phyloP scores from a whole-genome alignment of 2,797 vertebrate species.

The Scolopax bukidnonensis region DNA sequence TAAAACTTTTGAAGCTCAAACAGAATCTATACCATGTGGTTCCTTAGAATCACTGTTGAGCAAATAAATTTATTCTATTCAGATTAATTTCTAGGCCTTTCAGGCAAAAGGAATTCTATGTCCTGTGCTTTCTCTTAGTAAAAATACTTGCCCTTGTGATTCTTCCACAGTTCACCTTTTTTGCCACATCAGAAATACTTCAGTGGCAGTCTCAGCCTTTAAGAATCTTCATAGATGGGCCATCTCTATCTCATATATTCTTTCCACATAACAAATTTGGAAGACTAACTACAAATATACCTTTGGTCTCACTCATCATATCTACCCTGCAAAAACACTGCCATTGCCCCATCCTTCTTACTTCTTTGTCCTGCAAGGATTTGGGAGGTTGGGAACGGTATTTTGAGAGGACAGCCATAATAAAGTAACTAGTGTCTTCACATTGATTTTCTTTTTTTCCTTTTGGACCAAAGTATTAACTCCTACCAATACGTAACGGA shows the following conservation, averaged over 20 bases:
- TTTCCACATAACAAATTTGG: neutral
- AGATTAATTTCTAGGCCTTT: neutral
- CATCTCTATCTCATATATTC: neutral
- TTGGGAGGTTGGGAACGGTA: neutral
- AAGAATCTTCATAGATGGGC: neutral
- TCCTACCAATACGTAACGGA: neutral
- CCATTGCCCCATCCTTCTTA: neutral
- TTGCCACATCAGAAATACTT: neutral
- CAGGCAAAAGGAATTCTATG: neutral
- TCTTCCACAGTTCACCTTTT: neutral
- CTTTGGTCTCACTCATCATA: neutral
- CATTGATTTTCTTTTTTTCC: neutral
- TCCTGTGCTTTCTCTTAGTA: neutral
- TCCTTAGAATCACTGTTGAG: neutral
- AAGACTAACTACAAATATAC: neutral
- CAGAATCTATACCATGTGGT: neutral
- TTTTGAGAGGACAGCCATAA: neutral
- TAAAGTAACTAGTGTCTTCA: neutral
- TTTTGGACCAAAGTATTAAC: neutral
- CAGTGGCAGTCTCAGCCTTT: neutral
- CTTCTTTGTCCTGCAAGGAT: neutral
- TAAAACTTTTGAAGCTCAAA: neutral
- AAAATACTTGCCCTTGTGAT: neutral
- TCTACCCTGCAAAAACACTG: neutral
- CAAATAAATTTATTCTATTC: neutral